Evolutionary conservation across 2,797 vertebrate genomes (phyloP).

Genomic region (Anguilla obscura): DNA sequence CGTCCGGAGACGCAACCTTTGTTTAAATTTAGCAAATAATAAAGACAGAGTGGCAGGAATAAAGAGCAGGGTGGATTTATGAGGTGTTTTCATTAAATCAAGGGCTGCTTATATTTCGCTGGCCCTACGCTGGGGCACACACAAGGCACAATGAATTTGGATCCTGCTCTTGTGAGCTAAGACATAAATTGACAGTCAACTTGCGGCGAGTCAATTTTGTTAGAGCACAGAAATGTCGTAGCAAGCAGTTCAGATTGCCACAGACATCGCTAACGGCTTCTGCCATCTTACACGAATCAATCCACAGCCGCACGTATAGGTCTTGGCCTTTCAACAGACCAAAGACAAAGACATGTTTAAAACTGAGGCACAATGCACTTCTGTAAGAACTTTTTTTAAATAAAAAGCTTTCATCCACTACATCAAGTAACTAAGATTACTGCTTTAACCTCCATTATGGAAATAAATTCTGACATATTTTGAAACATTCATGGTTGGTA

Average conservation of each 20-base stretch:
- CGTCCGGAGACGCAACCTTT: not conserved
- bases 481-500: not conserved
- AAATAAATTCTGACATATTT: not conserved
- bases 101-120: not conserved
- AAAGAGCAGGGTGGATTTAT: constrained; percentile 27
- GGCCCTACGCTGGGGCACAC: not conserved
- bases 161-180: not conserved
- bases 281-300: not conserved
- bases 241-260: constrained; percentile 23
- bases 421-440: not conserved
- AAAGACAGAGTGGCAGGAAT: not conserved
- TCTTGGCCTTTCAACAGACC: not conserved
- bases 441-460: not conserved
- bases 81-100: constrained; percentile 33
- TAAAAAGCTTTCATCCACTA: not conserved
- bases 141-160: constrained; percentile 1
- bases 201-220: not conserved
- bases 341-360: not conserved
- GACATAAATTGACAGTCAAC: not conserved
- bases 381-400: not conserved
- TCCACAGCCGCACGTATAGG: not conserved
- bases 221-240: not conserved
- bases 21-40: constrained; percentile 19
- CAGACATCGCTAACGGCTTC: not conserved
- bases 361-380: not conserved